Percentiles rank a stretch among this genome's conserved stretches.
Conservation (phyloP, 92 coral and sea anemone genomes). For the Epizoanthus ramosus region DNA sequence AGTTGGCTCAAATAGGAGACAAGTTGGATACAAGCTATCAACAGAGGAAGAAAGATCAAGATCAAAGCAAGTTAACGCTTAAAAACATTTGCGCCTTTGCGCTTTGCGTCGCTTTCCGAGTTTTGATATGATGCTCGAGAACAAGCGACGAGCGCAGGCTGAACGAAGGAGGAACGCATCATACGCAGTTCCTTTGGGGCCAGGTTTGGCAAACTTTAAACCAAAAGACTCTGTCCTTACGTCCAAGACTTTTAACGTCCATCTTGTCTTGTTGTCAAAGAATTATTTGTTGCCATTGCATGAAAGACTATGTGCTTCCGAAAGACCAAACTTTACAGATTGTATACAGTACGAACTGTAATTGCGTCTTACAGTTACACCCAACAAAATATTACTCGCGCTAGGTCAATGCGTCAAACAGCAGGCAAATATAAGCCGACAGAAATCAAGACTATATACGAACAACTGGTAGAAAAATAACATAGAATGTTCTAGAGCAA, state of each 20-base stretch:
- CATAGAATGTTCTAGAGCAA: conserved; percentile 2
- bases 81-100: conserved; percentile 77
- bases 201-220: conserved; percentile 23
- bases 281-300: conserved; percentile 17
- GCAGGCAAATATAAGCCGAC: neutral
- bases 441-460: neutral
- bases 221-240: conserved; percentile 9
- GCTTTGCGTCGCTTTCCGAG: conserved; percentile 71
- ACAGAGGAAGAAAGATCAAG: conserved; percentile 55
- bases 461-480: neutral
- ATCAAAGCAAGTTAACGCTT: conserved; percentile 60
- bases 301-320: conserved; percentile 22
- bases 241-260: conserved; percentile 32
- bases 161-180: neutral
- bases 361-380: neutral
- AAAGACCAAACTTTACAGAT: conserved; percentile 17
- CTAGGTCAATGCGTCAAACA: conserved; percentile 7
- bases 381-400: neutral
- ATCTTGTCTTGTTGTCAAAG: conserved; percentile 39
- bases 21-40: conserved; percentile 77
- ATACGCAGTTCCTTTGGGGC: neutral
- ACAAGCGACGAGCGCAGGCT: conserved; percentile 1
- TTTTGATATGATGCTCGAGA: conserved; percentile 38
- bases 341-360: neutral
- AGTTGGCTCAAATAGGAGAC: conserved; percentile 87